phyloP scores from a whole-genome alignment of 2,797 vertebrate genomes.

The Mormyrus hasselquistii region DNA sequence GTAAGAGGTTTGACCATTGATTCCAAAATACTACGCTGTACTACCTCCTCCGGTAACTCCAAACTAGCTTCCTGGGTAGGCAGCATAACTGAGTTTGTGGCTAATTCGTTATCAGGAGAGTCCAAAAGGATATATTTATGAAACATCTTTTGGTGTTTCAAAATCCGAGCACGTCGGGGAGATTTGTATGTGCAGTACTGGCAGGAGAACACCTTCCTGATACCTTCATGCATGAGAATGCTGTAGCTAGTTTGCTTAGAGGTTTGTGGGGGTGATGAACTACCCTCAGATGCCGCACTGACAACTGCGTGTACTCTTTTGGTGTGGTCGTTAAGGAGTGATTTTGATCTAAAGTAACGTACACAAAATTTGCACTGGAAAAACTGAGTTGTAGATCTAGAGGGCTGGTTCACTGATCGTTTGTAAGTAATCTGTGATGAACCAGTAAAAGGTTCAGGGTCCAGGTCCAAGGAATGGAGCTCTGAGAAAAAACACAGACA shows the following conservation, averaged over 20 bases:
- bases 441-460: slow-evolving; percentile 63
- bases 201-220: slow-evolving; percentile 63
- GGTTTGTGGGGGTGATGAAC: slow-evolving; percentile 47
- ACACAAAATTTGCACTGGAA: slow-evolving; percentile 76
- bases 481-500: slow-evolving; percentile 61
- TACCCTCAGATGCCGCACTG: slow-evolving; percentile 55
- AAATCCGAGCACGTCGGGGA: slow-evolving; percentile 54
- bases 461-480: slow-evolving; percentile 69
- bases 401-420: slow-evolving; percentile 55
- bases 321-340: slow-evolving; percentile 78
- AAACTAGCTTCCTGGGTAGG: slow-evolving; percentile 67
- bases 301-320: slow-evolving; percentile 65
- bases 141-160: slow-evolving; percentile 70
- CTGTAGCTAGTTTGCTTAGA: slow-evolving; percentile 51
- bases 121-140: slow-evolving; percentile 62
- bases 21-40: slow-evolving; percentile 73
- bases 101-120: slow-evolving; percentile 52
- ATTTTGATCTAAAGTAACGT: slow-evolving; percentile 77
- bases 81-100: slow-evolving; percentile 60
- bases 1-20: slow-evolving; percentile 78
- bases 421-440: slow-evolving; percentile 61
- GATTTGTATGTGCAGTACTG: slow-evolving; percentile 74
- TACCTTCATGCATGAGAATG: slow-evolving; percentile 59
- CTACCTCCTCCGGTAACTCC: slow-evolving; percentile 67
- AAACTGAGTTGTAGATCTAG: slow-evolving; percentile 64